phyloP scores from a whole-genome alignment of 2,113 vertebrate genomes.

The Cercopithecus mona region DNA sequence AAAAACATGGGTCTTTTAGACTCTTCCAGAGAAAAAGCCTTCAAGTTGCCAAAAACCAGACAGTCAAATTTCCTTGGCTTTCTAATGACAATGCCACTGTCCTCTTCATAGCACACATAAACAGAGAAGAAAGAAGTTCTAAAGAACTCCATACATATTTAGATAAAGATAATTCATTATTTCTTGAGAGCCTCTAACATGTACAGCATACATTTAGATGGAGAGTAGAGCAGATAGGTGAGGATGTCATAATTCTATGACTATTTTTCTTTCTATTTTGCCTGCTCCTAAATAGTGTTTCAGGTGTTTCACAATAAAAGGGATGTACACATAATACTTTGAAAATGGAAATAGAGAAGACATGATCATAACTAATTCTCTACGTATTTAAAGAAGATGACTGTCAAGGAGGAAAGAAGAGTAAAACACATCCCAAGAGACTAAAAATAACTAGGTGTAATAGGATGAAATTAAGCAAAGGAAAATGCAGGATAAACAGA shows the following conservation, averaged over 20 bases:
- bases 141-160: not conserved
- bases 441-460: slow-evolving; percentile 22
- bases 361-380: not conserved
- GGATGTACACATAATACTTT: not conserved
- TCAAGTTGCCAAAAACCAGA: not conserved
- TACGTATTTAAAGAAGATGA: not conserved
- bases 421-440: not conserved
- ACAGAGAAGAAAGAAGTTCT: not conserved
- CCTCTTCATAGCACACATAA: not conserved
- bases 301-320: slow-evolving; percentile 19
- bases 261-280: slow-evolving; percentile 13
- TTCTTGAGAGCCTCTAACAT: not conserved
- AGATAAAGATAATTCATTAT: not conserved
- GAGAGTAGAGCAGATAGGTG: not conserved
- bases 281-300: not conserved
- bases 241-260: not conserved
- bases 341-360: slow-evolving; percentile 16
- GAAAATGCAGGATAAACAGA: slow-evolving; percentile 17
- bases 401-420: not conserved
- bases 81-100: not conserved
- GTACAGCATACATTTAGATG: not conserved
- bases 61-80: not conserved
- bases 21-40: not conserved
- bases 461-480: slow-evolving; percentile 31
- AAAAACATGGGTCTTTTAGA: not conserved